Conservation (phyloP, 1,140 invertebrate genomes). For the Pteromalus puparum region DNA sequence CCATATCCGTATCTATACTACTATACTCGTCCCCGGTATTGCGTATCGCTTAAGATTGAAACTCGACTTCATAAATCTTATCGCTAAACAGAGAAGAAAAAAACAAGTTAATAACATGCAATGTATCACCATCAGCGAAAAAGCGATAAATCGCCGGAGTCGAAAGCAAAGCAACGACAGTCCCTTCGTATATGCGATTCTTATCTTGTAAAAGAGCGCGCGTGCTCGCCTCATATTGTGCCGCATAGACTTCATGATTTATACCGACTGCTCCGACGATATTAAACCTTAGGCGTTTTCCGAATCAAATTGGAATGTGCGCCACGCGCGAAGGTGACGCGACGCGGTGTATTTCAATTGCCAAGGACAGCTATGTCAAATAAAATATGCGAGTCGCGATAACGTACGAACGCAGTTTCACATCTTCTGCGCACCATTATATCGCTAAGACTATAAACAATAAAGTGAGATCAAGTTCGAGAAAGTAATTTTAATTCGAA, state of each 20-base stretch:
- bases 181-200: background rate
- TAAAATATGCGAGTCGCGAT: background rate
- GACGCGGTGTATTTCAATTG: conserved; percentile 42
- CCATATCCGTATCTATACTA: no score
- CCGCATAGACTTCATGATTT: conserved; percentile 7
- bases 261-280: background rate
- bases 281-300: conserved; percentile 32
- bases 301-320: conserved; percentile 11
- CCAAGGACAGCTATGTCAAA: conserved; percentile 19
- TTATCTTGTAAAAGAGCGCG: conserved; percentile 18
- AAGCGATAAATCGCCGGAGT: background rate
- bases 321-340: background rate
- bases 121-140: conserved; percentile 9
- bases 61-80: background rate
- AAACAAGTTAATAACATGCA: background rate
- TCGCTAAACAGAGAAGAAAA: background rate
- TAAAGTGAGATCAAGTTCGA: background rate
- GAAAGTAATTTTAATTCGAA: no score
- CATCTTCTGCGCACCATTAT: background rate
- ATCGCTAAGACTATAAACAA: background rate
- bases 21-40: no score
- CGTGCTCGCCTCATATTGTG: background rate
- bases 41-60: background rate
- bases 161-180: conserved; percentile 6
- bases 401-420: background rate